A percentile compares a stretch with the other conserved stretches of the same genome.
Conservation (phyloP, 2,113 vertebrate genomes). For the Synodontis membranacea region DNA sequence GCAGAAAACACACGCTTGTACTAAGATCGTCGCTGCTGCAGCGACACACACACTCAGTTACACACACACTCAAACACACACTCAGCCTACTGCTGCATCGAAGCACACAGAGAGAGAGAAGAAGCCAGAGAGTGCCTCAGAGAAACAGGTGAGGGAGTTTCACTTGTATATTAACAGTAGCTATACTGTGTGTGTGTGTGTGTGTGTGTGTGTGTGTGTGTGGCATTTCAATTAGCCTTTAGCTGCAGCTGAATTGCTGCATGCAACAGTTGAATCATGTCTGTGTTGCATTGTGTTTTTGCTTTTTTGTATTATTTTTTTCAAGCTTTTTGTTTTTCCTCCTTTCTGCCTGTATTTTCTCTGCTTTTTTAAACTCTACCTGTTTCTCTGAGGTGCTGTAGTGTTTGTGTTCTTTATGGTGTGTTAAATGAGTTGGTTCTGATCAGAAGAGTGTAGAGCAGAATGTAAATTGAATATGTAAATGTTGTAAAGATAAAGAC, state of each 20-base stretch:
- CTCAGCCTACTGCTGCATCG: background rate
- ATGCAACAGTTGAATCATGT: conserved; percentile 40
- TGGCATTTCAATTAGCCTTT: background rate
- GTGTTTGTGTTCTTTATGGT: background rate
- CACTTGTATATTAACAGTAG: background rate
- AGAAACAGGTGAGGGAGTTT: conserved; percentile 37
- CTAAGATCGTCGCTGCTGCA: background rate
- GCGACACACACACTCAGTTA: background rate
- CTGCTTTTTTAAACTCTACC: background rate
- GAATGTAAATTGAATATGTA: background rate
- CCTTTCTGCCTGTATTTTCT: background rate
- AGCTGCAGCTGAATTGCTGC: background rate
- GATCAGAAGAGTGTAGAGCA: background rate
- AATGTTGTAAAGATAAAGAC: background rate
- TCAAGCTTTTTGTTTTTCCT: background rate
- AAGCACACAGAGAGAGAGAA: background rate
- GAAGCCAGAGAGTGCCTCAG: background rate
- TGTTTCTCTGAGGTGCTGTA: background rate
- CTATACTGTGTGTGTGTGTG: background rate
- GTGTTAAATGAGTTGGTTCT: background rate
- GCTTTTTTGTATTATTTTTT: background rate
- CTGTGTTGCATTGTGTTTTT: background rate
- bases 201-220: conserved; percentile 1
- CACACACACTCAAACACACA: conserved; percentile 5
- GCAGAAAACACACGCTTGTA: conserved; percentile 46